phyloP scores from a whole-genome alignment of 2,113 vertebrate species.

The Malurus cyaneus region DNA sequence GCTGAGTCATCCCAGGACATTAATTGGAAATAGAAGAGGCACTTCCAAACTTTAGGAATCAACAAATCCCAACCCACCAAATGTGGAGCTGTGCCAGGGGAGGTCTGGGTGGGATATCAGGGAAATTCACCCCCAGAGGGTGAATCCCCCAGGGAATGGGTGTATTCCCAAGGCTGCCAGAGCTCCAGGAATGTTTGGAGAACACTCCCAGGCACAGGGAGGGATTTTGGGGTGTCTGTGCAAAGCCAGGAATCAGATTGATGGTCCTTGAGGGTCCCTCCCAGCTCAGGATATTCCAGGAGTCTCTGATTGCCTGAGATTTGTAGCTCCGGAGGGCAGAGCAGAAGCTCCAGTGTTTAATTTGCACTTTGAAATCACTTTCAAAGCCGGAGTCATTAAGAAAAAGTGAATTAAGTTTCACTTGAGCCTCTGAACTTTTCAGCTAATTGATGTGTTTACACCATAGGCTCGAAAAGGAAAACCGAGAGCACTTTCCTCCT shows the following conservation, averaged over 20 bases:
- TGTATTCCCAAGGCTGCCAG: background rate
- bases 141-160: background rate
- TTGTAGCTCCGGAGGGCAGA: background rate
- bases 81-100: background rate
- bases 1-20: background rate
- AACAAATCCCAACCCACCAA: fast-evolving
- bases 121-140: background rate
- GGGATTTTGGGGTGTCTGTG: background rate
- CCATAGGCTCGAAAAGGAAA: background rate
- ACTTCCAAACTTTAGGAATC: fast-evolving
- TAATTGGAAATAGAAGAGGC: fast-evolving
- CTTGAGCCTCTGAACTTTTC: background rate
- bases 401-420: background rate
- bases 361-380: background rate
- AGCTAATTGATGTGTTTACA: background rate
- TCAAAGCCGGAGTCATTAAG: background rate
- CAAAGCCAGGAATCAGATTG: background rate
- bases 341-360: fast-evolving
- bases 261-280: background rate
- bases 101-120: too few relatives aligned
- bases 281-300: background rate
- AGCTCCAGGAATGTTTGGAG: background rate
- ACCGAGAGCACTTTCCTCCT: background rate
- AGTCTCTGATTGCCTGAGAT: background rate
- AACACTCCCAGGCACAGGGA: fast-evolving